These are phyloP conservation scores for Acleris laterana DNA, from an alignment of 2,888 invertebrate genomes.

Conservation along the genomic window DNA sequence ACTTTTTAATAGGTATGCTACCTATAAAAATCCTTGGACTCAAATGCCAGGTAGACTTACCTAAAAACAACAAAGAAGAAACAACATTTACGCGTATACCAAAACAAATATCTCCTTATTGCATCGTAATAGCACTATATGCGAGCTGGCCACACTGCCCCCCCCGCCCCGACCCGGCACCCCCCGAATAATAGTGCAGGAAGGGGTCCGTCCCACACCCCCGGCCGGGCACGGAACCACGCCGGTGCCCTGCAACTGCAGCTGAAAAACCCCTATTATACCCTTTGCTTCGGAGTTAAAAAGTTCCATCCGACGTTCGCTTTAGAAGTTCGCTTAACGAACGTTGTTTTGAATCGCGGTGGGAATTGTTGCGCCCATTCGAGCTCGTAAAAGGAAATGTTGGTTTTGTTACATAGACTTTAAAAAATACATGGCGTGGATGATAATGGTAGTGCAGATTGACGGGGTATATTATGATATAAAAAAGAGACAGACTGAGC, in stretches of 20 bases:
- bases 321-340: background rate
- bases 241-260: constrained; percentile 25
- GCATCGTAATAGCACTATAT: constrained; percentile 34
- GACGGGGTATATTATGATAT: too few species aligned
- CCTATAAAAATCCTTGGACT: too few species aligned
- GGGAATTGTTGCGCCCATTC: background rate
- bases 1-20: too few species aligned
- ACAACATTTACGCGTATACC: background rate
- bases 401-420: too few species aligned
- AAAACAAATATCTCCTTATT: constrained; percentile 3
- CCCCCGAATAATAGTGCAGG: constrained; percentile 69
- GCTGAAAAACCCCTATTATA: constrained; percentile 25
- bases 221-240: constrained; percentile 26
- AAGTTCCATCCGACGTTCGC: background rate
- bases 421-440: too few species aligned
- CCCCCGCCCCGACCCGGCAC: constrained; percentile 73
- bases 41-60: too few species aligned
- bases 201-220: constrained; percentile 39
- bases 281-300: constrained; percentile 12
- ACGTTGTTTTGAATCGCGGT: constrained; percentile 1
- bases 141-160: constrained; percentile 63
- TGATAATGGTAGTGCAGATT: too few species aligned
- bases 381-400: too few species aligned
- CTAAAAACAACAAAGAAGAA: background rate
- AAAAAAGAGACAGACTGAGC: too few species aligned